phyloP scores from a whole-genome alignment of 1,140 invertebrate genomes.

The Zaprionus davidi region DNA sequence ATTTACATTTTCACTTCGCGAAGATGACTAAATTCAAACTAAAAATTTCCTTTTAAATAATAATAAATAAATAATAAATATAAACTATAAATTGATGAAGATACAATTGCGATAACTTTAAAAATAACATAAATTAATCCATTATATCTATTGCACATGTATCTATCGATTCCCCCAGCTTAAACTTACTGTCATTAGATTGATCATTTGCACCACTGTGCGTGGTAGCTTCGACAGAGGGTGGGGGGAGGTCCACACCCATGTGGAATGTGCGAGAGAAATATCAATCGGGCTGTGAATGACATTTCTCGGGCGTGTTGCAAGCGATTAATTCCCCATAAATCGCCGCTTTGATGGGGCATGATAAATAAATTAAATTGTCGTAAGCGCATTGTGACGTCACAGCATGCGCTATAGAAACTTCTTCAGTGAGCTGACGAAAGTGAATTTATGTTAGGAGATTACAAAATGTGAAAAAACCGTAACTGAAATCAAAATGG shows the following conservation, averaged over 20 bases:
- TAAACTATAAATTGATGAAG: neutral
- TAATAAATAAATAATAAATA: too few species aligned
- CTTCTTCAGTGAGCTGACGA: slow-evolving; percentile 64
- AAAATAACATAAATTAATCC: too few species aligned
- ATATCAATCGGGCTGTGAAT: slow-evolving; percentile 39
- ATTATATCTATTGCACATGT: too few species aligned
- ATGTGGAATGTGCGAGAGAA: slow-evolving; percentile 30
- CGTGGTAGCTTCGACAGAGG: neutral
- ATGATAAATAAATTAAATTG: slow-evolving; percentile 27
- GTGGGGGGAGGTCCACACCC: slow-evolving; percentile 29
- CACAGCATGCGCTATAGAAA: slow-evolving; percentile 42
- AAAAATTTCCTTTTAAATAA: neutral
- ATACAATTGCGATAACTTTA: too few species aligned
- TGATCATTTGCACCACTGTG: neutral
- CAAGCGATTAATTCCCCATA: slow-evolving; percentile 12
- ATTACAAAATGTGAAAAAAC: slow-evolving; percentile 44
- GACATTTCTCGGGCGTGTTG: slow-evolving; percentile 23
- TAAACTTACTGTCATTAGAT: neutral
- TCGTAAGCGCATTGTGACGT: slow-evolving; percentile 51
- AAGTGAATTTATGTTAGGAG: slow-evolving; percentile 49
- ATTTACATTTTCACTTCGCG: neutral
- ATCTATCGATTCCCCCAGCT: neutral
- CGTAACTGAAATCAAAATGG: slow-evolving; percentile 23
- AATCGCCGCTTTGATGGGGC: slow-evolving; percentile 17
- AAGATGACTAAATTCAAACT: neutral